phyloP scores from a whole-genome alignment of 2,888 invertebrate genomes.

The Hermaeophaga mercurialis region DNA sequence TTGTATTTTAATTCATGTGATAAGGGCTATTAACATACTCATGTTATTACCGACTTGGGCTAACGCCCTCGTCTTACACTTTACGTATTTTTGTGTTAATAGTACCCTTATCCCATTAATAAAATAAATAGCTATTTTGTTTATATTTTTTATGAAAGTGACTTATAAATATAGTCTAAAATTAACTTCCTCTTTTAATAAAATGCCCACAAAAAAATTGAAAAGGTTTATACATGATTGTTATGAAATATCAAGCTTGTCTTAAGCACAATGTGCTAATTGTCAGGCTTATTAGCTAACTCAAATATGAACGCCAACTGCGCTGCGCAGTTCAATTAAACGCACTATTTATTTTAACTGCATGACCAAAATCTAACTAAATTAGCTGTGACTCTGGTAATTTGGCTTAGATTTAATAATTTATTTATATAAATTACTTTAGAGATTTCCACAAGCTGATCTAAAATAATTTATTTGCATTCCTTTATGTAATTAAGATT shows the following conservation, averaged over 20 bases:
- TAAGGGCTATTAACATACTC: too few relatives aligned
- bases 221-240: too few relatives aligned
- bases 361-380: conserved; percentile 14
- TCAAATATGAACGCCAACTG: not conserved
- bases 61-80: too few relatives aligned
- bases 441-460: conserved; percentile 14
- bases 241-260: not conserved
- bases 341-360: conserved; percentile 12
- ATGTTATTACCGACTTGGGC: too few relatives aligned
- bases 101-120: too few relatives aligned
- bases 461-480: conserved; percentile 14
- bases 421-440: conserved; percentile 6
- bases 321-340: conserved; percentile 5
- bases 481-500: conserved; percentile 11
- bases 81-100: too few relatives aligned
- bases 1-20: too few relatives aligned
- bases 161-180: too few relatives aligned
- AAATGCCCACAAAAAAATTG: too few relatives aligned
- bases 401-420: conserved; percentile 17
- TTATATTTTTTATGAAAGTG: too few relatives aligned
- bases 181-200: too few relatives aligned
- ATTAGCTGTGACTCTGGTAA: conserved; percentile 16
- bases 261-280: conserved; percentile 1
- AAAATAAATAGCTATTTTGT: too few relatives aligned
- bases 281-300: not conserved